A percentile compares a stretch with the other conserved stretches of the same genome.
Conservation (phyloP, 2,113 vertebrate genomes). For the Saccopteryx bilineata region DNA sequence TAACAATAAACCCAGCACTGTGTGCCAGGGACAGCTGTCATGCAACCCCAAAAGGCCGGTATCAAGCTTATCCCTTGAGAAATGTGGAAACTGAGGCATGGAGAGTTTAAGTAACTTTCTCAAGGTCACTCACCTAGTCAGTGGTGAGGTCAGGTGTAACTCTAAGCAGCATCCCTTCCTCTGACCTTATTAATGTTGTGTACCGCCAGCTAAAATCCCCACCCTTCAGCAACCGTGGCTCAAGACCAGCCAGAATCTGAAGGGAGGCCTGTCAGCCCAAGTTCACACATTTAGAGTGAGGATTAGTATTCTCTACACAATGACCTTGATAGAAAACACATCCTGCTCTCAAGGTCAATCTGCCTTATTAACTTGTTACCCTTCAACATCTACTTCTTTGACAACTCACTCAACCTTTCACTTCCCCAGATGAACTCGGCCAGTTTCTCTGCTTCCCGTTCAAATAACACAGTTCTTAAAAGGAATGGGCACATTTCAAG, state of each 20-base stretch:
- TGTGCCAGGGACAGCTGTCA: background rate
- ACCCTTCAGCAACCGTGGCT: background rate
- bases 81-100: background rate
- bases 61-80: background rate
- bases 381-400: background rate
- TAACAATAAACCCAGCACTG: background rate
- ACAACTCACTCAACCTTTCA: background rate
- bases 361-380: background rate
- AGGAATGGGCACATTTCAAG: background rate
- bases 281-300: background rate
- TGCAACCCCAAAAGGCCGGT: background rate
- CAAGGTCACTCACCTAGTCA: background rate
- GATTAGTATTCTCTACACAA: background rate
- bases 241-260: background rate
- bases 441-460: background rate
- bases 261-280: background rate
- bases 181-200: background rate
- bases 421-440: background rate
- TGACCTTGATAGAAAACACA: background rate
- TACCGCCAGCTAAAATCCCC: background rate
- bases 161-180: slow-evolving; percentile 32
- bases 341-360: background rate
- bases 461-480: slow-evolving; percentile 12
- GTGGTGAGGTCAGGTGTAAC: background rate
- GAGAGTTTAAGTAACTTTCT: background rate